Evolutionary conservation across 1,140 invertebrate species (phyloP).

Genomic region (Diabrotica undecimpunctata): DNA sequence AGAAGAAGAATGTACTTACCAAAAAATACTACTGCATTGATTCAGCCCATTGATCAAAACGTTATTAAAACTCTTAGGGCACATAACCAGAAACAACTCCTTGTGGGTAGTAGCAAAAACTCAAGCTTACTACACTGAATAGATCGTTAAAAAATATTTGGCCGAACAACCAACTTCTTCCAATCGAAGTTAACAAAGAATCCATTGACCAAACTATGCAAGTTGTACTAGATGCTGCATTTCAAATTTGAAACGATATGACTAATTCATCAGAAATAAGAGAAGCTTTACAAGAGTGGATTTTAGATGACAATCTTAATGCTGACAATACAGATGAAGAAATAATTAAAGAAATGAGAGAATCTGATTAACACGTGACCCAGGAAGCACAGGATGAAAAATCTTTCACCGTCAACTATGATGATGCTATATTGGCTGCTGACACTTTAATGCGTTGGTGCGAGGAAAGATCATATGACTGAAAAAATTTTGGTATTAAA

Average conservation of each 20-base stretch:
- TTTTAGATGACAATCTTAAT: not conserved
- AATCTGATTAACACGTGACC: not conserved
- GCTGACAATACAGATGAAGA: not conserved
- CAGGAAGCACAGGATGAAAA: too few species aligned
- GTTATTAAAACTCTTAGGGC: slow-evolving; percentile 24
- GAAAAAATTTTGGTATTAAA: too few species aligned
- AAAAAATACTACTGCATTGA: slow-evolving; percentile 44
- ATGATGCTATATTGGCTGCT: too few species aligned
- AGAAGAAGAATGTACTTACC: slow-evolving; percentile 44
- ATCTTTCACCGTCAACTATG: too few species aligned
- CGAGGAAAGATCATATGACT: too few species aligned
- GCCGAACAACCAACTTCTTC: not conserved
- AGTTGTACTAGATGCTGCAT: not conserved
- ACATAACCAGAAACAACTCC: not conserved
- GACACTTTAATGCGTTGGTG: too few species aligned
- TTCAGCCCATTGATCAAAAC: slow-evolving; percentile 49
- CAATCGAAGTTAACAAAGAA: not conserved
- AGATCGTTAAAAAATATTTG: not conserved
- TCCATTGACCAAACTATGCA: not conserved
- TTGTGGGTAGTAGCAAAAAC: not conserved
- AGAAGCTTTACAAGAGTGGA: not conserved
- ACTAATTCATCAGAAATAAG: not conserved
- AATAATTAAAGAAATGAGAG: not conserved
- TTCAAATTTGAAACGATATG: not conserved
- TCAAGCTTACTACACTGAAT: too few species aligned